Conservation (phyloP, 2,888 invertebrate species). For the Platycheirus albimanus region DNA sequence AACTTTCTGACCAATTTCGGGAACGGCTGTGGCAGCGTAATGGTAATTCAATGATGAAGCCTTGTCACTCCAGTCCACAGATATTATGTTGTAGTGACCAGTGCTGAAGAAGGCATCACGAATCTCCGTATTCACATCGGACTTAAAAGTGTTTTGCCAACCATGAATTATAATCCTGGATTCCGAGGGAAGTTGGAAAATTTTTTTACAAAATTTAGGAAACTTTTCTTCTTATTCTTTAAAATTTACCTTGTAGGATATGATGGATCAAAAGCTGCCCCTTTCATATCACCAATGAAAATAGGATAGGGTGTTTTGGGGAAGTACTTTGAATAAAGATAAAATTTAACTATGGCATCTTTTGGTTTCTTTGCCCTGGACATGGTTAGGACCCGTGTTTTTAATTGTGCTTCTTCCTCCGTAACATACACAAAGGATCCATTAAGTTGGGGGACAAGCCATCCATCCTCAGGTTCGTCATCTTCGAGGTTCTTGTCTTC, state of each 20-base stretch:
- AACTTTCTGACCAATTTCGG: slow-evolving; percentile 77
- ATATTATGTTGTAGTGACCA: slow-evolving; percentile 85
- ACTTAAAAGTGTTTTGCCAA: slow-evolving; percentile 84
- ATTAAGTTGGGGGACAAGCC: slow-evolving; percentile 76
- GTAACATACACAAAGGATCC: slow-evolving; percentile 75
- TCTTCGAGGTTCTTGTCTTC: neutral
- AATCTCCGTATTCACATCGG: slow-evolving; percentile 78
- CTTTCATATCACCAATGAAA: slow-evolving; percentile 3
- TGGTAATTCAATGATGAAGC: slow-evolving; percentile 7
- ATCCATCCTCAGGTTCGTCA: slow-evolving; percentile 34
- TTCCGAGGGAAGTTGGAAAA: too few relatives aligned
- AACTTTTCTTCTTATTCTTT: too few relatives aligned
- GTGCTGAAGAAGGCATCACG: slow-evolving; percentile 83
- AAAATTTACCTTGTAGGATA: too few relatives aligned
- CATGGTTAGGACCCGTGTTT: neutral
- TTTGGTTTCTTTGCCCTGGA: neutral
- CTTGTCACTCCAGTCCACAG: slow-evolving; percentile 84
- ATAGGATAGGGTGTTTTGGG: slow-evolving; percentile 43
- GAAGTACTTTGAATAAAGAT: slow-evolving; percentile 58
- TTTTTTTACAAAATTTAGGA: too few relatives aligned
- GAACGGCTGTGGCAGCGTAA: slow-evolving; percentile 58
- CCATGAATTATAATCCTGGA: slow-evolving; percentile 83
- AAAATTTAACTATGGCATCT: slow-evolving; percentile 35
- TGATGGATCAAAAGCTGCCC: too few relatives aligned
- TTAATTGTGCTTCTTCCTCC: slow-evolving; percentile 60